Base-by-base conservation (phyloP, 2,113 vertebrate species). In the Chaetorhynchus papuensis region DNA sequence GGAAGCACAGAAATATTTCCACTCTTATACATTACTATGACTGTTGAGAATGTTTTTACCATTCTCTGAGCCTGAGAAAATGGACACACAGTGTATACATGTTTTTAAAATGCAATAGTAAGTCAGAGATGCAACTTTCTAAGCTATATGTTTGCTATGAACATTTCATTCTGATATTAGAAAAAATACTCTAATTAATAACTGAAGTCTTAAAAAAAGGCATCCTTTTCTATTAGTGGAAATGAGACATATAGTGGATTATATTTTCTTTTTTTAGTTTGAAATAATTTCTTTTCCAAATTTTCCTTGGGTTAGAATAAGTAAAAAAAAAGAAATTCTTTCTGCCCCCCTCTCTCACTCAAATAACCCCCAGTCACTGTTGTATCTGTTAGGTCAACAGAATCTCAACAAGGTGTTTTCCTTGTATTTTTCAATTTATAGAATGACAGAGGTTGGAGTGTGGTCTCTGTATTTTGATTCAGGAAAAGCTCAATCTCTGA, bases 331-430 rank as follows among this genome's bases (percentile, higher is more conserved):
- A 31, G 2, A 35, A 76, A 31, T 35, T 31, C 7, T 3, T 1
- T 18, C 30, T 31, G 3, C 2, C 9, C 2, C 2, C 3, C 1
- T 1, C 17, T 8, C 7, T 14, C 13, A 2, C 80, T n/a, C 12
- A 23, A 10, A 37, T 15, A 52, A 59, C 1, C 2, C 21, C 4
- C 21, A 66, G 37, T 47, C 9, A 49, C 37, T 89, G 37, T 17
- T 76, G 3, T 57, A 21, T 83, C 47, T 83, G 10, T 57, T 57
- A 50, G 11, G 16, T 76, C 30, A 84, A 21, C 41, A 92, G 47
- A 92, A 87, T 82, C 79, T 6, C 44, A 49, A 14, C 33, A 72
- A 52, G 10, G 8, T 59, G 13, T 59, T 90, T 60, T 45, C 28
- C 37, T 47, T 86, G 15, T 54, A 21, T 70, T 91, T 79, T 90